These are phyloP conservation scores for Anisognathus igniventris DNA, from an alignment of 2,797 vertebrate genomes.

Conservation along the genomic window DNA sequence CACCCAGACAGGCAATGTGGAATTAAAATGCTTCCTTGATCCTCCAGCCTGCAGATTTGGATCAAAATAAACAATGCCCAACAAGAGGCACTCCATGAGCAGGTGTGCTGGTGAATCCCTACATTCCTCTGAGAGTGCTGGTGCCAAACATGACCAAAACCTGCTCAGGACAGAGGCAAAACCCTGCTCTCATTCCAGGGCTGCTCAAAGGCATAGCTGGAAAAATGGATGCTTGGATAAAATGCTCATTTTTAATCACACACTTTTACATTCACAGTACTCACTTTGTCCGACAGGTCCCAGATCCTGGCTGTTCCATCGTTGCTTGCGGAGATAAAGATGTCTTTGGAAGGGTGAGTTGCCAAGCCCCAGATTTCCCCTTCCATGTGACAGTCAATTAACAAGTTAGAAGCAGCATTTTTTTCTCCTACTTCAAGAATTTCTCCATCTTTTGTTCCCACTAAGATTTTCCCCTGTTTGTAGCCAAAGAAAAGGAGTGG, in stretches of 20 bases:
- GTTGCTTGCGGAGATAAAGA: constrained; percentile 91
- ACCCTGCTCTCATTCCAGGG: neutral
- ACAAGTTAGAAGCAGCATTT: constrained; percentile 93
- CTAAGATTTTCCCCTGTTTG: constrained; percentile 91
- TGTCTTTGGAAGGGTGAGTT: constrained; percentile 90
- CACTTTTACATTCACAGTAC: neutral
- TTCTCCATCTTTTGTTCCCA: constrained; percentile 96
- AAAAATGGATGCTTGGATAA: neutral
- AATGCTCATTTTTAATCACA: rapidly evolving
- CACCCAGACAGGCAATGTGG: neutral
- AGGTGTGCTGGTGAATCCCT: neutral
- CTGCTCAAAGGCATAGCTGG: neutral
- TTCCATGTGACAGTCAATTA: constrained; percentile 93
- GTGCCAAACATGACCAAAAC: neutral
- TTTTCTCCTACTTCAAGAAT: constrained; percentile 97
- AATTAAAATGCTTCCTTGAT: neutral
- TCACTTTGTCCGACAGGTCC: constrained; percentile 93
- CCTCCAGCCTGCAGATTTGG: neutral
- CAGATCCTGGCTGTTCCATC: constrained; percentile 93
- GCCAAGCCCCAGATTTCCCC: constrained; percentile 95
- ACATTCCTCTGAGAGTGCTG: neutral
- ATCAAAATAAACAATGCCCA: neutral
- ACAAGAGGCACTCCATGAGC: neutral
- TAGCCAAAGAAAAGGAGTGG: neutral
- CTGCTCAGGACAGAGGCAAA: neutral